These are phyloP conservation scores for Mungos mungo DNA, from an alignment of 2,113 vertebrate genomes.

Conservation along the genomic window DNA sequence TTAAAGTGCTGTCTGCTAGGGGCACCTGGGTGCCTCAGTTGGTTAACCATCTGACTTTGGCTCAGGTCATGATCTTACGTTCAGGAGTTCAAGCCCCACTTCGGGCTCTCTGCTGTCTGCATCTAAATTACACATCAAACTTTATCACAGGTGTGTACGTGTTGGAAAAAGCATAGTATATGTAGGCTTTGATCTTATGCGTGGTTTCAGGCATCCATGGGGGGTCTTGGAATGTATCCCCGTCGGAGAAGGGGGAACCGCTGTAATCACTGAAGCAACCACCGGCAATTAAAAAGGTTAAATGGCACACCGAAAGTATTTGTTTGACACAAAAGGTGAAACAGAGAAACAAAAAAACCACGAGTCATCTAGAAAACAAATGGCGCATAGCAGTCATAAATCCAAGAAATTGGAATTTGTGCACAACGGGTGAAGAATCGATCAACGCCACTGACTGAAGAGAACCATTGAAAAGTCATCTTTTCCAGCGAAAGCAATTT, in stretches of 20 bases:
- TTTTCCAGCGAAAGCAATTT: not conserved
- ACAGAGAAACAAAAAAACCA: not conserved
- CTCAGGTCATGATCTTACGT: no score
- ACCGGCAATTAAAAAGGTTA: no score
- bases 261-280: not conserved
- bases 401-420: not conserved
- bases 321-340: not conserved
- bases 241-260: not conserved
- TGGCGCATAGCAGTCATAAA: not conserved
- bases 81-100: no score
- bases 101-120: no score
- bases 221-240: not conserved
- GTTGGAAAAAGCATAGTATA: not conserved
- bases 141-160: not conserved
- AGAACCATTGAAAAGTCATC: not conserved
- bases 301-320: not conserved
- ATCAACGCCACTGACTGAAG: not conserved
- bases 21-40: no score
- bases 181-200: no score
- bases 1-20: no score
- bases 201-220: not conserved
- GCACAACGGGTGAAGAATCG: not conserved
- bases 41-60: no score
- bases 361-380: not conserved
- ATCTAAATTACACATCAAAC: not conserved